Conservation (phyloP, 2,797 vertebrate genomes). For the Amniataba percoides region DNA sequence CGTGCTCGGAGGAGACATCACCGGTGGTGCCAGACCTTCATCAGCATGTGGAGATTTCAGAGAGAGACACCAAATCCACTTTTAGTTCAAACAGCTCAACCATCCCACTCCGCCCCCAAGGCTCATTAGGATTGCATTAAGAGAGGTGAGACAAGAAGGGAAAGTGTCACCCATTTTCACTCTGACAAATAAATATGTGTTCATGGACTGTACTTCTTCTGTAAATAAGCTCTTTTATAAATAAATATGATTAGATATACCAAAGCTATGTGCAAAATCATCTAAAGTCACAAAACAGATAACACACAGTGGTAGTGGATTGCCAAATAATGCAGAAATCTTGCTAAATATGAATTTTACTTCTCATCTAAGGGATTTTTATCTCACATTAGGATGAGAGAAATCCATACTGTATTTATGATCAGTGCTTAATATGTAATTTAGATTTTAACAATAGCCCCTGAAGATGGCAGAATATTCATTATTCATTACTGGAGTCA, state of each 20-base stretch:
- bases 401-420: background rate
- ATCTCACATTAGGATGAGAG: background rate
- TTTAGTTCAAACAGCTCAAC: constrained; percentile 8
- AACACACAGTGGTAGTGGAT: too few species aligned
- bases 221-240: background rate
- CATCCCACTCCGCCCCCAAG: background rate
- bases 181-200: background rate
- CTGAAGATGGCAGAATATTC: background rate
- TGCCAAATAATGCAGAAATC: background rate
- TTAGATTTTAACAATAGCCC: background rate
- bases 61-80: background rate
- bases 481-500: constrained; percentile 10
- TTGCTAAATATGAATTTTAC: background rate
- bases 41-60: background rate
- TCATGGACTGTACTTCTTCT: too few species aligned
- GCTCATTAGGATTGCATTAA: background rate
- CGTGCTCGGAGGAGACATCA: constrained; percentile 25
- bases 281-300: background rate
- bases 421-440: constrained; percentile 1
- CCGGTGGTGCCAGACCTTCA: background rate
- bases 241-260: background rate
- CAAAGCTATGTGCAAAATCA: background rate
- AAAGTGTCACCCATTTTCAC: background rate
- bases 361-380: background rate
- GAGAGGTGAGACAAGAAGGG: background rate